Evolutionary conservation across 1,140 invertebrate genomes (phyloP).

Genomic region (Thalassaphorura encarpata): DNA sequence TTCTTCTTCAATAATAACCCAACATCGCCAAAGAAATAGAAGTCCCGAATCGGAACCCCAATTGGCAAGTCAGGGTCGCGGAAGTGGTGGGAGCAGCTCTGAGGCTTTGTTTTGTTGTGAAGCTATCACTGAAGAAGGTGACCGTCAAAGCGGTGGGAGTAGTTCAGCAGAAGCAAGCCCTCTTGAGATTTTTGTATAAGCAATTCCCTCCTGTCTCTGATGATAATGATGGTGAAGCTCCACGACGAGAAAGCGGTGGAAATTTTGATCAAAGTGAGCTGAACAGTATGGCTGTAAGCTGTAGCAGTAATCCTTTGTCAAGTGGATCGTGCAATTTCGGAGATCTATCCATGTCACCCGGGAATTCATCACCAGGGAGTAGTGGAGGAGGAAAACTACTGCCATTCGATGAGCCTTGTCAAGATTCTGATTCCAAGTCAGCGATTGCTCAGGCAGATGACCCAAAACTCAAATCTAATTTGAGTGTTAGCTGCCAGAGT

Average conservation of each 20-base stretch:
- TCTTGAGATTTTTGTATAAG: slow-evolving; percentile 29
- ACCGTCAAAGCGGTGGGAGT: slow-evolving; percentile 22
- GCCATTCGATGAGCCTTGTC: not conserved
- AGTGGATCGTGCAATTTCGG: not conserved
- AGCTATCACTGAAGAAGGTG: slow-evolving; percentile 30
- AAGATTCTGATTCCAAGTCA: too few species aligned
- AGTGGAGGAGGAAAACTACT: not conserved
- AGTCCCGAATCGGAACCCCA: slow-evolving; percentile 25
- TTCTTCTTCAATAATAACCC: slow-evolving; percentile 29
- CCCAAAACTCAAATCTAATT: slow-evolving; percentile 10
- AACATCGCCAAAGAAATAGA: slow-evolving; percentile 24
- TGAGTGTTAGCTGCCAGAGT: slow-evolving; percentile 1
- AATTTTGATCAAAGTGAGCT: not conserved
- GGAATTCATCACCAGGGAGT: not conserved
- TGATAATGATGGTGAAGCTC: slow-evolving; percentile 31
- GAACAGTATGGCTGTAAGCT: not conserved
- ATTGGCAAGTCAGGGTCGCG: slow-evolving; percentile 6
- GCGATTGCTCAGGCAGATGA: too few species aligned
- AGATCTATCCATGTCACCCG: too few species aligned
- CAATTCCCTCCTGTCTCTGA: slow-evolving; percentile 29
- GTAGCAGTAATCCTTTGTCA: slow-evolving; percentile 2
- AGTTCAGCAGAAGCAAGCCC: slow-evolving; percentile 27
- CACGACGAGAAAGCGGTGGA: slow-evolving; percentile 21
- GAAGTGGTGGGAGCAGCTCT: slow-evolving; percentile 28
- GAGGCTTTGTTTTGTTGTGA: slow-evolving; percentile 29